A percentile compares a stretch with the other conserved stretches of the same genome.
Conservation (phyloP, 2,113 vertebrate species). For the Clinocottus analis region DNA sequence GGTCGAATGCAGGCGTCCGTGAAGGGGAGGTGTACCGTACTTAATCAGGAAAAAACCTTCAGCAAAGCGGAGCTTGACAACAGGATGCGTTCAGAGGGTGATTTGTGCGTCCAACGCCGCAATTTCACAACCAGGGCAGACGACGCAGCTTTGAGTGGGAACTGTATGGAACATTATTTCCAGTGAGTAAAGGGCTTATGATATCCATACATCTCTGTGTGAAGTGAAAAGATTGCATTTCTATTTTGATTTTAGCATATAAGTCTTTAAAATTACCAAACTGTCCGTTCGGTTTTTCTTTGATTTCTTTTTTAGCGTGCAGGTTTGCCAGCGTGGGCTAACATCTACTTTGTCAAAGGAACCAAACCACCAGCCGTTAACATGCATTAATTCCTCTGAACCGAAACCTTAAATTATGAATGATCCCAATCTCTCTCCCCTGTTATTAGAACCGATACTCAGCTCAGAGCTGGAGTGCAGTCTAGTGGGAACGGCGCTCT, state of each 20-base stretch:
- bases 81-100: slow-evolving; percentile 30
- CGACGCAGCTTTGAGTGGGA: neutral
- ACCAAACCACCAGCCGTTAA: neutral
- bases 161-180: slow-evolving; percentile 9
- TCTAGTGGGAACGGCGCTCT: slow-evolving; percentile 1
- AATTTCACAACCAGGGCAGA: slow-evolving; percentile 7
- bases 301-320: neutral
- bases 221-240: too few relatives aligned
- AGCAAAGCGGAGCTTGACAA: slow-evolving; percentile 31
- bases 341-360: neutral
- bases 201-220: neutral
- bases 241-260: too few relatives aligned
- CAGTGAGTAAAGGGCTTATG: neutral
- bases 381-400: neutral
- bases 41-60: slow-evolving; percentile 24
- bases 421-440: neutral
- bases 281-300: neutral
- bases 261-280: too few relatives aligned
- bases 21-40: neutral
- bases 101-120: slow-evolving; percentile 11
- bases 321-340: neutral
- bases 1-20: neutral
- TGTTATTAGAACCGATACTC: slow-evolving; percentile 5
- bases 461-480: neutral
- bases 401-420: neutral